Conservation (phyloP, 2,113 vertebrate genomes). For the Camelus dromedarius region DNA sequence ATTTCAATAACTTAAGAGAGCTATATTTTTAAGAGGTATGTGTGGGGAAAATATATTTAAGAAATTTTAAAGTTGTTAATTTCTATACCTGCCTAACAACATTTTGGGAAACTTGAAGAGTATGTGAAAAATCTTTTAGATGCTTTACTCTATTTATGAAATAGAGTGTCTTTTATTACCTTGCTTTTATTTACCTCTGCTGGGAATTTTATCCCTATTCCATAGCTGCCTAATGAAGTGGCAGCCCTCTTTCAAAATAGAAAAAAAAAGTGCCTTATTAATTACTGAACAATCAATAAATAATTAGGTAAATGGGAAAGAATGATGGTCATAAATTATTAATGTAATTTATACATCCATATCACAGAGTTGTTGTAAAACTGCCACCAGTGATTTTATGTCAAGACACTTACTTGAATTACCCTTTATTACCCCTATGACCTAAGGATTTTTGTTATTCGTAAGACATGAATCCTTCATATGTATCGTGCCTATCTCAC, state of each 20-base stretch:
- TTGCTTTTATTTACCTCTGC: neutral
- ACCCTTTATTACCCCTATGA: neutral
- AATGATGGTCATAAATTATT: neutral
- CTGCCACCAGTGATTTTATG: neutral
- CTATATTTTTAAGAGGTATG: neutral
- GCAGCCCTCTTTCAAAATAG: neutral
- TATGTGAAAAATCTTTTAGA: neutral
- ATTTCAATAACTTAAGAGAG: neutral
- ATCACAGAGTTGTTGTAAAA: constrained; percentile 30
- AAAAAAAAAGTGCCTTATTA: neutral
- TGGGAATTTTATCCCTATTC: neutral
- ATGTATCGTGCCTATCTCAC: neutral
- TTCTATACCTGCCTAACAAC: neutral
- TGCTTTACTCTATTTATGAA: neutral
- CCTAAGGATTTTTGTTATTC: neutral
- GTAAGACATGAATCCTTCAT: neutral
- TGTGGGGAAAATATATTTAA: neutral
- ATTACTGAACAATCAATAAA: constrained; percentile 20
- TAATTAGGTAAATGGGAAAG: neutral
- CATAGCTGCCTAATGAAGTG: neutral
- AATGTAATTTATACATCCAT: constrained; percentile 6
- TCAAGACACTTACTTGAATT: neutral
- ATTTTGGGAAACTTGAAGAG: neutral
- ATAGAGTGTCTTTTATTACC: neutral
- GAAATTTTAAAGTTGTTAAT: neutral